Evolutionary conservation across 2,113 vertebrate species (phyloP).

Genomic region (Pseudonaja textilis): DNA sequence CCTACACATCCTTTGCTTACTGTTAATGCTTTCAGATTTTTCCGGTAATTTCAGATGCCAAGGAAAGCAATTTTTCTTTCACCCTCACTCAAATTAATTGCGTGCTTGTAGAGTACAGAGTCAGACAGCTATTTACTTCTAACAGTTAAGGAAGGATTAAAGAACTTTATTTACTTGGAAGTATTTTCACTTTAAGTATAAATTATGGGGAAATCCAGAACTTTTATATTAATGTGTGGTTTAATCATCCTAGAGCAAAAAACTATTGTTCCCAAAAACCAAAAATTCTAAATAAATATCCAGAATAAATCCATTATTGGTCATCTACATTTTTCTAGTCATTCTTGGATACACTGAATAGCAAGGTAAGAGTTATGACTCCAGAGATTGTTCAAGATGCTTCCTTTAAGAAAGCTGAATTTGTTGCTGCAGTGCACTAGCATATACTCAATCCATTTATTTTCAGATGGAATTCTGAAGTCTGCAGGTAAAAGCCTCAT

Average conservation of each 20-base stretch:
- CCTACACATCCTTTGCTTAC: conserved; percentile 43
- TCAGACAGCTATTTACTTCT: conserved; percentile 39
- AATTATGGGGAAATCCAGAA: neutral
- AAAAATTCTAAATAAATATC: neutral
- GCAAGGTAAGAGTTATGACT: conserved; percentile 40
- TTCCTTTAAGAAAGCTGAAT: neutral
- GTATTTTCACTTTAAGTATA: conserved; percentile 13
- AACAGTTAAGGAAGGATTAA: conserved; percentile 35
- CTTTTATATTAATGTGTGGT: conserved; percentile 4
- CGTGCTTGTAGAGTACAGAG: conserved; percentile 32
- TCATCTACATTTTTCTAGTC: neutral
- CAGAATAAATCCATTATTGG: neutral
- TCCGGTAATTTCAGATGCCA: neutral
- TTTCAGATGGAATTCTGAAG: conserved; percentile 7
- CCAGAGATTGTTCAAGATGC: neutral
- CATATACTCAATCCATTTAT: neutral
- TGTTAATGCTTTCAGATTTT: conserved; percentile 49
- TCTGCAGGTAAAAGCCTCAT: neutral
- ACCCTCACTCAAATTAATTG: conserved; percentile 53
- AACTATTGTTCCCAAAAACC: neutral
- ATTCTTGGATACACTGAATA: conserved; percentile 7
- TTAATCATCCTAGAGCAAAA: neutral
- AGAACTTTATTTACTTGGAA: neutral
- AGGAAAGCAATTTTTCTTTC: neutral
- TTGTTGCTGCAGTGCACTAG: neutral